These are phyloP conservation scores for Nemotelus nigrinus DNA, from an alignment of 2,888 invertebrate species.

Conservation along the genomic window DNA sequence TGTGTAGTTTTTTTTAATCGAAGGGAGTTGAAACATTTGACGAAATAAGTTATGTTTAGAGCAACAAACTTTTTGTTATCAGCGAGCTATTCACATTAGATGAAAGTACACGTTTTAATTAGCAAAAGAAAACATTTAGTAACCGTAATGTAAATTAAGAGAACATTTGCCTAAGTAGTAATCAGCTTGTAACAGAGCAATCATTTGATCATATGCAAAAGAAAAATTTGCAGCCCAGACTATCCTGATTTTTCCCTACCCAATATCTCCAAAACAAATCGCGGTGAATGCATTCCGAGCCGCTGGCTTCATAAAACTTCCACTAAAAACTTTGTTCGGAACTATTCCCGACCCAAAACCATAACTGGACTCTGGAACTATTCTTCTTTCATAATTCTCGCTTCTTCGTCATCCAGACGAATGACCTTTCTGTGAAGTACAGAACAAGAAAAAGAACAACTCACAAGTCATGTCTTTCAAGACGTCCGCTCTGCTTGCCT, in stretches of 20 bases:
- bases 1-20: neutral
- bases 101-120: neutral
- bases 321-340: neutral
- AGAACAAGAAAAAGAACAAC: conserved; percentile 3
- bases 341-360: neutral
- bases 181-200: too few relatives aligned
- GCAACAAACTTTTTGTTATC: neutral
- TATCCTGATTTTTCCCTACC: too few relatives aligned
- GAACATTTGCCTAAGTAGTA: too few relatives aligned
- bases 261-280: neutral
- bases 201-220: too few relatives aligned
- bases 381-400: conserved; percentile 1
- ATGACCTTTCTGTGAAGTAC: neutral
- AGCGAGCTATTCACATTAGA: neutral
- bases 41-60: neutral
- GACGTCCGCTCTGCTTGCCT: conserved; percentile 8
- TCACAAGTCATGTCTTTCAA: conserved; percentile 1
- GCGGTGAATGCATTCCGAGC: neutral
- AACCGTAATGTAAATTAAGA: too few relatives aligned
- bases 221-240: too few relatives aligned
- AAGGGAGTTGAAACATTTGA: neutral
- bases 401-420: neutral
- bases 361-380: conserved; percentile 1
- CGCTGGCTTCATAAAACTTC: neutral
- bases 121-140: neutral